Evolutionary conservation across 2,113 vertebrate genomes (phyloP).

Genomic region (Zapornia atra): DNA sequence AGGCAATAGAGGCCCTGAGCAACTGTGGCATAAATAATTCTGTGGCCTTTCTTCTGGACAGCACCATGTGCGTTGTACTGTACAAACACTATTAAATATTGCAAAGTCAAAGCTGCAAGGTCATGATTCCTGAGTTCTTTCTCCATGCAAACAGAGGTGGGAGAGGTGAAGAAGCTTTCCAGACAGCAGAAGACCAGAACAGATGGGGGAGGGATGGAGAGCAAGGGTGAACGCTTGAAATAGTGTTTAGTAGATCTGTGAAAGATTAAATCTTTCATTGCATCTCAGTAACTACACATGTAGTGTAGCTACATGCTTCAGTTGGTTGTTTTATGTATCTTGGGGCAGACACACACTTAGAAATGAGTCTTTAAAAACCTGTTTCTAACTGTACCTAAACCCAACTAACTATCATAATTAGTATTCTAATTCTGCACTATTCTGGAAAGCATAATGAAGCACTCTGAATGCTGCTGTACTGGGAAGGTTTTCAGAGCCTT

Average conservation of each 20-base stretch:
- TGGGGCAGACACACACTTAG: neutral
- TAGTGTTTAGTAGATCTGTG: neutral
- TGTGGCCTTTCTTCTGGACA: neutral
- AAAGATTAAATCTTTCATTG: neutral
- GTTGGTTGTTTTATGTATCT: neutral
- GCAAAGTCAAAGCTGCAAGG: neutral
- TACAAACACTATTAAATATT: neutral
- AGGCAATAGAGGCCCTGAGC: neutral
- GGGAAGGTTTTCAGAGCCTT: neutral
- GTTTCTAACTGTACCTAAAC: neutral
- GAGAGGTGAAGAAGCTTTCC: neutral
- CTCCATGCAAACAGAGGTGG: neutral
- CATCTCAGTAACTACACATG: neutral
- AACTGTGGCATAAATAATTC: neutral
- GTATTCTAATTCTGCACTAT: neutral
- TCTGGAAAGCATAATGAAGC: neutral
- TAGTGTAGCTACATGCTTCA: neutral
- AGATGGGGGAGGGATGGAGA: neutral
- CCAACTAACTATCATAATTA: neutral
- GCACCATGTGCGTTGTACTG: neutral
- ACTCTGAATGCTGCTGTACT: accelerated
- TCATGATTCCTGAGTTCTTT: neutral
- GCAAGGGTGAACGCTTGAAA: neutral
- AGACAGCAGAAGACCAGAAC: neutral
- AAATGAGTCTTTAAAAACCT: neutral